These are phyloP conservation scores for Lysiphlebus fabarum DNA, from an alignment of 1,140 invertebrate genomes.

Conservation along the genomic window DNA sequence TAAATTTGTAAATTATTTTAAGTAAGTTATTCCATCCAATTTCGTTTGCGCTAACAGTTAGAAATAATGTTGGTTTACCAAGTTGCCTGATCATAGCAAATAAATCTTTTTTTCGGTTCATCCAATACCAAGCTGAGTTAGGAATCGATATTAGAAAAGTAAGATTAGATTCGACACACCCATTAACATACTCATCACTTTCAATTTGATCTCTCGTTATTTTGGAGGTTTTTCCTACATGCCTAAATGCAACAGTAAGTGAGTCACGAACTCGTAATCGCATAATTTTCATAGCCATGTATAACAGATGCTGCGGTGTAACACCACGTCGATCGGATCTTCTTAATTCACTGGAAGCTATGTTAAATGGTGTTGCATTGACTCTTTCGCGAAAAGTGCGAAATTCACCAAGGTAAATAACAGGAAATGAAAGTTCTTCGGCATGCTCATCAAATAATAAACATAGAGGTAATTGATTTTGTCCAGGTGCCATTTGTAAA, in stretches of 20 bases:
- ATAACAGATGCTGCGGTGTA: constrained; percentile 27
- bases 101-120: constrained; percentile 41
- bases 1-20: constrained; percentile 40
- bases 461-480: constrained; percentile 25
- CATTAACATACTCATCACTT: not conserved
- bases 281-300: constrained; percentile 29
- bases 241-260: constrained; percentile 4
- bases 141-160: constrained; percentile 25
- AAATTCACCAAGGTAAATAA: constrained; percentile 40
- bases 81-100: constrained; percentile 42
- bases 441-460: constrained; percentile 34
- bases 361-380: constrained; percentile 24
- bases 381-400: constrained; percentile 33
- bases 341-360: constrained; percentile 29
- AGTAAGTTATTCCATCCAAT: constrained; percentile 43
- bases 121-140: constrained; percentile 34
- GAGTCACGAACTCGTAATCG: constrained; percentile 21
- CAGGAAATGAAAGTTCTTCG: constrained; percentile 44
- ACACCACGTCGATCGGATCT: constrained; percentile 25
- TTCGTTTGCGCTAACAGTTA: constrained; percentile 37
- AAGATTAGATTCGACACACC: not conserved
- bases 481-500: constrained; percentile 32
- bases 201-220: not conserved
- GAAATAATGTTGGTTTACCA: constrained; percentile 37
- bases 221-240: not conserved